Base-by-base conservation (phyloP, 1,140 invertebrate genomes). In the Oryzaephilus surinamensis region DNA sequence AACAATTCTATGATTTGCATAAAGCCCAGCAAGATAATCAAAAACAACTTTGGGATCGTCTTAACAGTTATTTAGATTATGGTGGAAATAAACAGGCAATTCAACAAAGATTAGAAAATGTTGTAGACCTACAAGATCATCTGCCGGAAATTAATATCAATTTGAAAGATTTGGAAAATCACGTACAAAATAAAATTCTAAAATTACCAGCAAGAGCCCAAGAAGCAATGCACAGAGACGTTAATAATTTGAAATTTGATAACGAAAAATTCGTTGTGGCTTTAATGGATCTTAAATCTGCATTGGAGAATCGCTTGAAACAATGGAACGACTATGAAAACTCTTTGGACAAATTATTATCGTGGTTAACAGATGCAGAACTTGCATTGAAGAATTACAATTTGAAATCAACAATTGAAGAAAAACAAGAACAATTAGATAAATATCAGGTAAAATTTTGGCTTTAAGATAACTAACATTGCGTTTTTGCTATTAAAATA, bases 251-350 rank as follows among this genome's bases (percentile, higher is more conserved):
- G 10, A 81, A 69, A 55, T 72, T 72, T 45, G 87, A 91, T 50
- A 77, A 81, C 52, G 84, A 89, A 34, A 91, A 90, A 55, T 86
- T 89, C 41, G 69, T 72, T n/a, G 72, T 72, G 1, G 74, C 80
- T 0, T 64, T 89, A 17, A 76, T 71, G 40, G 86, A 91, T 55
- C 77, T 84, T 0, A 75, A 77, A 51, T 77, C 79, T 47, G 76
- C 75, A 18, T 67, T 97, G 15, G 83, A 92, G 60, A 81, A 88
- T 46, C 77, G 83, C 38, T 71, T 96, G 21, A 76, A 83, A 49
- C 87, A 93, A 63, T 96, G 92, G 92, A 77, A 71, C 28, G 84
- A 90, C 40, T 96, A 93, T 56, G 91, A 96, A 55, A 75, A 76
- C 38, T 82, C 84, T 2, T 76, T 92, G 50, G 88, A 93, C 46